Percentiles rank a stretch among this genome's conserved stretches.
Evolutionary conservation across 2,113 vertebrate genomes (phyloP).

Genomic region (Pristiophorus japonicus): DNA sequence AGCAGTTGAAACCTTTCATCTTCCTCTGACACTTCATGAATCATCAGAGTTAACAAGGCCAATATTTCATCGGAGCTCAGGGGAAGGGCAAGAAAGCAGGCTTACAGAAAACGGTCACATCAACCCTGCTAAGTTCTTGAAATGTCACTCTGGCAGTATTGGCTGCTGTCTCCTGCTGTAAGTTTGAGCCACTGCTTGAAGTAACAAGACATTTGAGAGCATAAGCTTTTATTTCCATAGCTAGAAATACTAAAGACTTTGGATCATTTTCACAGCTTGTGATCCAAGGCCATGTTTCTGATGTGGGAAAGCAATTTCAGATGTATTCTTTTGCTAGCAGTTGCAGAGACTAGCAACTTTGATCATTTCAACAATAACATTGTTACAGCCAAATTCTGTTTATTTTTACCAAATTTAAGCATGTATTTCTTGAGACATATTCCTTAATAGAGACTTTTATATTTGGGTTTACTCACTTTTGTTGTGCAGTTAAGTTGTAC

Average conservation of each 20-base stretch:
- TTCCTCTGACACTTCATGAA: not conserved
- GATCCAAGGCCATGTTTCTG: not conserved
- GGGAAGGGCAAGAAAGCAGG: not conserved
- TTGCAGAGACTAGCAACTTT: not conserved
- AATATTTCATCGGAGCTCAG: not conserved
- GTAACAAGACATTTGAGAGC: not conserved
- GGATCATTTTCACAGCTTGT: not conserved
- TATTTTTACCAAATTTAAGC: not conserved
- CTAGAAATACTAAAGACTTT: not conserved
- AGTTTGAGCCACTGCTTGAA: not conserved
- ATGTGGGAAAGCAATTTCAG: not conserved
- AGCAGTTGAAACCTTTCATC: not conserved
- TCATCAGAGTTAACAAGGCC: conserved; percentile 13
- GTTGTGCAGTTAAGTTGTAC: not conserved
- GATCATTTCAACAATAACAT: not conserved
- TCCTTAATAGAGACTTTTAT: not conserved
- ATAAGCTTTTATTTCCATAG: not conserved
- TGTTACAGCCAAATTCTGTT: not conserved
- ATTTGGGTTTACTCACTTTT: not conserved
- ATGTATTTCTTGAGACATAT: not conserved
- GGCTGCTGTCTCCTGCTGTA: not conserved
- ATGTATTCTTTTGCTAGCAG: not conserved
- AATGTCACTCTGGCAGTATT: not conserved
- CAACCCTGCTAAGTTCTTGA: not conserved
- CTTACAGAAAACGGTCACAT: not conserved